Conservation (phyloP, 1,140 invertebrate genomes). For the Drosophila cardini region DNA sequence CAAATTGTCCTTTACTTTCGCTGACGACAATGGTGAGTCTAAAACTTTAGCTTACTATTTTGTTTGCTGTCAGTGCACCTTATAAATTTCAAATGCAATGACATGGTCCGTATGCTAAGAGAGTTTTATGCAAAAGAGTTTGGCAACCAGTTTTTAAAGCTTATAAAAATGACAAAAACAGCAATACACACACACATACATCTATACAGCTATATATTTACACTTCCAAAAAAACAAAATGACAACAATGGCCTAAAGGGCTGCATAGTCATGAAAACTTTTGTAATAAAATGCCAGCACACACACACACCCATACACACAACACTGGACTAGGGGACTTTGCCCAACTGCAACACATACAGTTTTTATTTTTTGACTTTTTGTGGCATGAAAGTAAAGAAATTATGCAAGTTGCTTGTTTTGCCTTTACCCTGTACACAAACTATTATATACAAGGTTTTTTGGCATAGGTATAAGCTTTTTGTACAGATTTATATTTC, state of each 20-base stretch:
- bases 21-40: not conserved
- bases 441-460: not conserved
- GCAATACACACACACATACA: constrained; percentile 30
- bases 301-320: constrained; percentile 53
- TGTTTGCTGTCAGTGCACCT: constrained; percentile 35
- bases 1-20: constrained; percentile 37
- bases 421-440: constrained; percentile 24
- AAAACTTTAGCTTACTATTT: constrained; percentile 20
- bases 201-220: constrained; percentile 4
- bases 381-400: constrained; percentile 59
- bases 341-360: constrained; percentile 56
- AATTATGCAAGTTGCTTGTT: constrained; percentile 74
- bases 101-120: constrained; percentile 28
- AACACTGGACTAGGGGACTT: constrained; percentile 23
- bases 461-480: not conserved
- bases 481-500: not conserved
- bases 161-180: constrained; percentile 75
- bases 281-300: constrained; percentile 76
- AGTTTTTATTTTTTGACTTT: constrained; percentile 36
- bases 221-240: constrained; percentile 1
- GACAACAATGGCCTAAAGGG: constrained; percentile 45
- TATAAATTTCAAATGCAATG: constrained; percentile 58
- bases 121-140: constrained; percentile 47
- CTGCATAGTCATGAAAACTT: constrained; percentile 75
- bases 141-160: constrained; percentile 53